Base-by-base conservation (phyloP, 2,113 vertebrate genomes). In the Serilophus lunatus region DNA sequence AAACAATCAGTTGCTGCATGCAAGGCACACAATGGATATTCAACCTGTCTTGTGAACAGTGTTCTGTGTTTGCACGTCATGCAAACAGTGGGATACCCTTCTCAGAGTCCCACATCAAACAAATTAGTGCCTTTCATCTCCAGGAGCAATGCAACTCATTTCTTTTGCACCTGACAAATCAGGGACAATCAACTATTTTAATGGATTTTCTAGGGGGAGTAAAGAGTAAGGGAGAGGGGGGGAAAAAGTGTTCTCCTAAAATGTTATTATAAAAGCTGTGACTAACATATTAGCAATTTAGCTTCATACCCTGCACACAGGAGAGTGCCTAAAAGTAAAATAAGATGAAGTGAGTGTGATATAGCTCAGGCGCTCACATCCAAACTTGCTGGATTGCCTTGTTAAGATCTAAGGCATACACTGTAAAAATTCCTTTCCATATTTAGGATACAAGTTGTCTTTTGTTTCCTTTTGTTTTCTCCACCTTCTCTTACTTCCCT, bases 131-230 rank as follows among this genome's bases (percentile, higher is more conserved):
- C 94, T 97, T 97, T 97, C 72, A 95, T 96, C 94, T 96, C 59
- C 57, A 35, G 16, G 31, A 93, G 78, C 75, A 95, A 88, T 47
- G 38, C 72, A 80, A 23, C 61, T 75, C 68, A 64, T 90, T 96
- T 95, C 76, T 86, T 91, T 95, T 89, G 82, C 95, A 96, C 91
- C 88, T 94, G 92, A 97, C 93, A 97, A 90, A 82, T 82, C 88
- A 86, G 29, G 44, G 59, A 92, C 45, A 75, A 83, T 72, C 82
- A 81, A 64, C 70, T 68, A 68, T 86, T 96, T 93, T 92, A 96
- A 94, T 92, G 69, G 78, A 13, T 44, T 82, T 93, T 75, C n/a
- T 36, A 13, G 24, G 17, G 45, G 25, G 24, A 80, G 49, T 65
- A 76, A 68, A 71, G 45, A 72, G 23, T 69, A 59, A 84, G 29